phyloP scores from a whole-genome alignment of 1,140 invertebrate genomes.

The Drosophila ironensis region DNA sequence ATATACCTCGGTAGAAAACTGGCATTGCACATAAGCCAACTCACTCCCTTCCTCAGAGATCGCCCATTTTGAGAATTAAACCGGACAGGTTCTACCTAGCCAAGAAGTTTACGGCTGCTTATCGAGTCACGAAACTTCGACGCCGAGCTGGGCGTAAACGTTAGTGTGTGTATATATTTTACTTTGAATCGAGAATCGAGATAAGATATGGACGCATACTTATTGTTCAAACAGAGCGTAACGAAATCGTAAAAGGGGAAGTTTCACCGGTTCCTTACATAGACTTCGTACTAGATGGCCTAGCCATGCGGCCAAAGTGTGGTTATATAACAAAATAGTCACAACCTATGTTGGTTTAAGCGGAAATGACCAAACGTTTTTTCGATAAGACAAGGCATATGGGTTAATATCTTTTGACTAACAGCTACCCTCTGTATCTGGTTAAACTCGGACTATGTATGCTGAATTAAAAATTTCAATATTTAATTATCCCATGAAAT shows the following conservation, averaged over 20 bases:
- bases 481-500: conserved; percentile 73
- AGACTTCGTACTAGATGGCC: conserved; percentile 39
- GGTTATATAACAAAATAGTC: conserved; percentile 35
- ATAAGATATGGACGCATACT: conserved; percentile 63
- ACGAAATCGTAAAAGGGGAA: conserved; percentile 37
- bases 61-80: not conserved
- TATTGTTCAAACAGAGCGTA: conserved; percentile 31
- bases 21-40: not conserved
- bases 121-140: conserved; percentile 12
- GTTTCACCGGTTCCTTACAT: conserved; percentile 23
- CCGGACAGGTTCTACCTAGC: conserved; percentile 24
- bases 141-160: conserved; percentile 30
- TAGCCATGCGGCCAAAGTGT: conserved; percentile 40
- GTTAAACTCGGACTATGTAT: not conserved
- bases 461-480: conserved; percentile 39
- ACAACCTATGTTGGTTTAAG: conserved; percentile 15
- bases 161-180: conserved; percentile 46
- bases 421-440: too few relatives aligned
- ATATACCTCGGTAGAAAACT: not conserved
- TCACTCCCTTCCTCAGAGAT: not conserved
- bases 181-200: conserved; percentile 26
- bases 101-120: conserved; percentile 22
- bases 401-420: conserved; percentile 54
- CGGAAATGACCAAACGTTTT: conserved; percentile 50
- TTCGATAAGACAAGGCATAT: conserved; percentile 63